Evolutionary conservation across 2,888 invertebrate genomes (phyloP).

Genomic region (Oeneis ivallda): DNA sequence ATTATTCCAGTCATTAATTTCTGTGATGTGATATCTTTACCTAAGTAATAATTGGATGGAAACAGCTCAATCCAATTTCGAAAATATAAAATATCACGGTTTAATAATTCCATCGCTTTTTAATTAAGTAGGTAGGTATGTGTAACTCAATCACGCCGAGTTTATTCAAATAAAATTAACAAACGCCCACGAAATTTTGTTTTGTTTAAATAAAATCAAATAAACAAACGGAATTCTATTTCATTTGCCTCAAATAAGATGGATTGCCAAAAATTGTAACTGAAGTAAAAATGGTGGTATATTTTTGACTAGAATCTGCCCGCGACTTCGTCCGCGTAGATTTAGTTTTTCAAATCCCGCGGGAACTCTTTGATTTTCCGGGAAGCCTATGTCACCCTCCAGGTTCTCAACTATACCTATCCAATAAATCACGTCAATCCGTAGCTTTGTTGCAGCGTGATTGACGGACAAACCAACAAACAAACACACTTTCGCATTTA

Average conservation of each 20-base stretch:
- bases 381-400: too few relatives aligned
- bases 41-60: neutral
- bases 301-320: too few relatives aligned
- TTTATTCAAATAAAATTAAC: neutral
- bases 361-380: too few relatives aligned
- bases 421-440: too few relatives aligned
- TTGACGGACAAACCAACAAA: too few relatives aligned
- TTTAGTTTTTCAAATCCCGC: too few relatives aligned
- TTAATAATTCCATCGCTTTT: neutral
- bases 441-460: too few relatives aligned
- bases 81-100: neutral
- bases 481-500: too few relatives aligned
- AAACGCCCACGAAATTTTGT: neutral
- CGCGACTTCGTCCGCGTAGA: too few relatives aligned
- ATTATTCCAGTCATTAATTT: too few relatives aligned
- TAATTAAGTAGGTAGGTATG: neutral
- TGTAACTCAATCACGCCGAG: neutral
- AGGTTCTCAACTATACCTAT: too few relatives aligned
- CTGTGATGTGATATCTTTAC: too few relatives aligned
- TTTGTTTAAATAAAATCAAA: conserved; percentile 1
- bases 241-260: neutral
- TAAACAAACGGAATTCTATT: neutral
- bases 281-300: neutral
- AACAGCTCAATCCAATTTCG: neutral
- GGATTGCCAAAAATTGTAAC: neutral